Conservation (phyloP, 2,113 vertebrate species). For the Chaetops frenatus region DNA sequence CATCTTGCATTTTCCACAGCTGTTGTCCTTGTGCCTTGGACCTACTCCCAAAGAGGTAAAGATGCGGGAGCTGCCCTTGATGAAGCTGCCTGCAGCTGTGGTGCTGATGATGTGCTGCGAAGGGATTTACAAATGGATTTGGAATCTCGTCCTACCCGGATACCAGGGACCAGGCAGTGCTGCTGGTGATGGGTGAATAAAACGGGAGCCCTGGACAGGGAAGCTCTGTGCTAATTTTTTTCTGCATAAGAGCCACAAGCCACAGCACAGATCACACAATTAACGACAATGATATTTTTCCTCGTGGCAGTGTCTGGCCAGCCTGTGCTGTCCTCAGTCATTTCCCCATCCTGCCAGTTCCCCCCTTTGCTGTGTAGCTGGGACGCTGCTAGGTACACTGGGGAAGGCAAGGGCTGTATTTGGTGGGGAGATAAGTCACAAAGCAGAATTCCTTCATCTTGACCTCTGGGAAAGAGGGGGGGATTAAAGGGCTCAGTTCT, state of each 20-base stretch:
- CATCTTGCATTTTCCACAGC: not conserved
- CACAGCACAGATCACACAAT: not conserved
- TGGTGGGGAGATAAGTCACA: not conserved
- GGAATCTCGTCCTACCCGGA: fast-evolving
- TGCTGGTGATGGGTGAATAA: not conserved
- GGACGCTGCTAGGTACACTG: fast-evolving
- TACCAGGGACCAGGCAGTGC: not conserved
- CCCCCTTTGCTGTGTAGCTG: not conserved
- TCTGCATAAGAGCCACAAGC: not conserved
- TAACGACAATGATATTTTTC: not conserved
- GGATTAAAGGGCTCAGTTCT: not conserved
- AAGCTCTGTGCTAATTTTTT: not conserved
- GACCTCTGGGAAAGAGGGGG: not conserved
- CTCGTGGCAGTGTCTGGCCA: not conserved
- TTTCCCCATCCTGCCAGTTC: not conserved
- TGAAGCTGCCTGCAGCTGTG: not conserved
- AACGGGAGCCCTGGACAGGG: not conserved
- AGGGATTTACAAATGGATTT: not conserved
- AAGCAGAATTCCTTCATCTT: not conserved
- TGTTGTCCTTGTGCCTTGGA: not conserved
- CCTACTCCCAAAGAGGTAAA: not conserved
- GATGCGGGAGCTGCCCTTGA: not conserved
- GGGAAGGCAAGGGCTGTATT: not conserved
- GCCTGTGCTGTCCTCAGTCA: fast-evolving
- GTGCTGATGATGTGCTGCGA: not conserved